Evolutionary conservation across 2,888 invertebrate genomes (phyloP).

Genomic region (Geotrupes spiniger): DNA sequence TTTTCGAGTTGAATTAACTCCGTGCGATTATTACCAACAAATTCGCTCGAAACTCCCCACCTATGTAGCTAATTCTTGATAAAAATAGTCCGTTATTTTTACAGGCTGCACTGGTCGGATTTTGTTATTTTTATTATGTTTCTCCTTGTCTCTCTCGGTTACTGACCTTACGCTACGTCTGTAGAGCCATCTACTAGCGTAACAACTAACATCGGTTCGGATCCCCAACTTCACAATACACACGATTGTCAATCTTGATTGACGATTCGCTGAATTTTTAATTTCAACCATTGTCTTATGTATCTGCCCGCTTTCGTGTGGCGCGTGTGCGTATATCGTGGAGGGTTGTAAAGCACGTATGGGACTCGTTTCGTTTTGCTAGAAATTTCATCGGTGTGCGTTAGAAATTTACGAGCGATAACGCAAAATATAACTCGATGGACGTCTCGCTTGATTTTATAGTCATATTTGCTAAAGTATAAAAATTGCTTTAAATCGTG

Average conservation of each 20-base stretch:
- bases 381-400: too few species aligned
- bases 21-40: slow-evolving; percentile 16
- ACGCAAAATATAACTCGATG: too few species aligned
- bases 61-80: slow-evolving; percentile 41
- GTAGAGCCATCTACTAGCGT: slow-evolving; percentile 35
- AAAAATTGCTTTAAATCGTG: too few species aligned
- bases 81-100: slow-evolving; percentile 52
- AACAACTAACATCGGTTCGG: slow-evolving; percentile 30
- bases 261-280: slow-evolving; percentile 28
- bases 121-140: slow-evolving; percentile 50
- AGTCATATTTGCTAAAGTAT: too few species aligned
- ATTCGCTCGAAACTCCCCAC: slow-evolving; percentile 16
- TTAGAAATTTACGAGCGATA: too few species aligned
- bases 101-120: slow-evolving; percentile 46
- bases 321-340: neutral
- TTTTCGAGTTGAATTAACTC: neutral
- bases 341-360: too few species aligned
- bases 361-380: neutral
- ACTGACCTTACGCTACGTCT: slow-evolving; percentile 40
- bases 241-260: slow-evolving; percentile 30
- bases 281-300: slow-evolving; percentile 20
- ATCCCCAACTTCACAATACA: slow-evolving; percentile 25
- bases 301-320: slow-evolving; percentile 11
- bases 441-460: too few species aligned
- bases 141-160: slow-evolving; percentile 39